Evolutionary conservation across 1,140 invertebrate genomes (phyloP).

Genomic region (Drosophila asahinai): DNA sequence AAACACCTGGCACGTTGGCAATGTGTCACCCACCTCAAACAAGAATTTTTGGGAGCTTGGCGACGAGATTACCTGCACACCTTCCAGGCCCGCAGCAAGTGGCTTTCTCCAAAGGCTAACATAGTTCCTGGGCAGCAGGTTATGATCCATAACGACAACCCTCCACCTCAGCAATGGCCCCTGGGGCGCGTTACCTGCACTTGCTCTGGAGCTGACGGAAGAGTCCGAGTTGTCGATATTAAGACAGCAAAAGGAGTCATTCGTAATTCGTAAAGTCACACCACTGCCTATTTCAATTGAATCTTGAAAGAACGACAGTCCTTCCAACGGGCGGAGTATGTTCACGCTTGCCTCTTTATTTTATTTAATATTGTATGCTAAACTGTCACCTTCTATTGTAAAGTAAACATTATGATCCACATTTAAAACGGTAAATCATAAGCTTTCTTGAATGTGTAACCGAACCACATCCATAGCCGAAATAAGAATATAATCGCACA

Average conservation of each 20-base stretch:
- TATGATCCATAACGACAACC: background rate
- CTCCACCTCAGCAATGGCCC: background rate
- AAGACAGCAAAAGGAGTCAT: background rate
- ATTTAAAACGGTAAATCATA: too few species aligned
- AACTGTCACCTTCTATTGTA: too few species aligned
- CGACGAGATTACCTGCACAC: conserved; percentile 1
- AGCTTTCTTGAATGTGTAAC: too few species aligned
- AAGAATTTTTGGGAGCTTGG: background rate
- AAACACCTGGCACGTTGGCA: background rate
- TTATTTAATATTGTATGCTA: too few species aligned
- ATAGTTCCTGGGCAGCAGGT: background rate
- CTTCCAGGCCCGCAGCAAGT: background rate
- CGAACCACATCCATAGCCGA: too few species aligned
- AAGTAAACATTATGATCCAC: too few species aligned
- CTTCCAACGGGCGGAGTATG: too few species aligned
- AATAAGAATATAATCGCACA: too few species aligned
- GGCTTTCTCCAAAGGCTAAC: background rate
- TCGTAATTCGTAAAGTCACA: background rate
- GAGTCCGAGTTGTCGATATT: background rate
- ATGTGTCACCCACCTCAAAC: background rate
- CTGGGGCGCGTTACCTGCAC: background rate
- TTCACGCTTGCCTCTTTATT: too few species aligned
- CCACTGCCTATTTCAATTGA: too few species aligned
- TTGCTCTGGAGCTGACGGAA: background rate
- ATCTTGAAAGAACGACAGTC: too few species aligned